Base-by-base conservation (phyloP, 2,797 vertebrate genomes). In the Muraenolepis orangiensis region DNA sequence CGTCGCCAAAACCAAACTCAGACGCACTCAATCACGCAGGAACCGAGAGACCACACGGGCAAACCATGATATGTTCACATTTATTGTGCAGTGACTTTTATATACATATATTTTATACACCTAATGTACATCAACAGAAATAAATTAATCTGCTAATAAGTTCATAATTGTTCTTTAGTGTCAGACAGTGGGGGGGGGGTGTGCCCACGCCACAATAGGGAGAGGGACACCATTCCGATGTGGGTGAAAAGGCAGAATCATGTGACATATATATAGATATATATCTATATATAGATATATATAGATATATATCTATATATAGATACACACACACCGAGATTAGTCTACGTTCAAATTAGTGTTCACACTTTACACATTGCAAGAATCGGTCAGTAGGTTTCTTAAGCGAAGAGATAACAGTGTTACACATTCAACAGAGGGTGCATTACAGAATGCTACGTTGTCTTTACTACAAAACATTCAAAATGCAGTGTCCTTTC, bases 31-130 rank as follows among this genome's bases (percentile, higher is more conserved):
- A 13, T 31, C 29, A 26, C 0, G 26, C 30, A 61, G 28, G 3
- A 72, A 6, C 80, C 76, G 81, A 87, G 61, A 87, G 61, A 80
- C 68, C 73, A 90, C 85, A 78, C 71, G 42, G 83, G 40, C 69
- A 86, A 73, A 66, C 73, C 57, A 79, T 82, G 90, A 93, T 92
- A 92, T 92, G 90, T 91, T 78, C 81, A 92, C 91, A 90, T 93
- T 92, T 93, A 92, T 92, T 92, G 91, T 93, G 91, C 89, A 88
- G 87, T 90, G 91, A 91, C 88, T 89, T 92, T 90, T 93, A 93
- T 92, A 91, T 92, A 92, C 90, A 93, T 87, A 88, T 81, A 88
- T 90, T 91, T 92, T 92, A 87, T 91, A 92, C 91, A 92, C 86
- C 90, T 89, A 90, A 92, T 92, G 89, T 93, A 92, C 92, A 93